Conservation (phyloP, 2,797 vertebrate species). For the Rhabdophis nuchalis region DNA sequence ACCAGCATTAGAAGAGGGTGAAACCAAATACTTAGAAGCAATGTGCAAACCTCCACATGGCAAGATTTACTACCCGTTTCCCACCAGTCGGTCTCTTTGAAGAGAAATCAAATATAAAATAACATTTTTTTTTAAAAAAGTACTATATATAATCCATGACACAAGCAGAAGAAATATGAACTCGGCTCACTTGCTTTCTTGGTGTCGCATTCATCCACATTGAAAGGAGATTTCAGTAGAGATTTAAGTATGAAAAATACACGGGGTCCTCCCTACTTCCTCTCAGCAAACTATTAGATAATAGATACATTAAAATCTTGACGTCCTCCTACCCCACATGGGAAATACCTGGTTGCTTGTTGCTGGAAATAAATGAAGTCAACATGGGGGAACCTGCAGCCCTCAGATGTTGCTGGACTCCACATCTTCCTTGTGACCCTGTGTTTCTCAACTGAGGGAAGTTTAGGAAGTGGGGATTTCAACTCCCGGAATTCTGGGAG, state of each 20-base stretch:
- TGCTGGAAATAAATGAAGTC: background rate
- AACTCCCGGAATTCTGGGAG: background rate
- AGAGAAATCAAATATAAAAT: background rate
- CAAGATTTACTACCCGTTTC: background rate
- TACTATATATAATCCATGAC: background rate
- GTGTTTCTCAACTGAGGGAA: background rate
- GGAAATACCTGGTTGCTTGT: background rate
- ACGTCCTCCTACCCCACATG: no score
- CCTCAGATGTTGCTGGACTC: background rate
- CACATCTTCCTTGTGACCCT: background rate
- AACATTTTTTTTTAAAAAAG: background rate
- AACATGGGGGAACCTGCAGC: background rate
- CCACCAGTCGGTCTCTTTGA: slow-evolving; percentile 6
- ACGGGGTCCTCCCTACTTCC: background rate
- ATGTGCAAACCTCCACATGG: background rate
- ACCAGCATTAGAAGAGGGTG: background rate
- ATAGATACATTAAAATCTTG: background rate
- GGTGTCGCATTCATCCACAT: background rate
- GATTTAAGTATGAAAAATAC: background rate
- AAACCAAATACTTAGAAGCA: background rate
- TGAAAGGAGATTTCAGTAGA: background rate
- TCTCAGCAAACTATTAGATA: background rate
- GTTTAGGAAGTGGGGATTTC: background rate
- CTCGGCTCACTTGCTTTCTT: background rate
- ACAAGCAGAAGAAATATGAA: background rate